Evolutionary conservation across 37 sponge, comb jelly and placozoan genomes (phyloP).

Genomic region (Amphimedon queenslandica): DNA sequence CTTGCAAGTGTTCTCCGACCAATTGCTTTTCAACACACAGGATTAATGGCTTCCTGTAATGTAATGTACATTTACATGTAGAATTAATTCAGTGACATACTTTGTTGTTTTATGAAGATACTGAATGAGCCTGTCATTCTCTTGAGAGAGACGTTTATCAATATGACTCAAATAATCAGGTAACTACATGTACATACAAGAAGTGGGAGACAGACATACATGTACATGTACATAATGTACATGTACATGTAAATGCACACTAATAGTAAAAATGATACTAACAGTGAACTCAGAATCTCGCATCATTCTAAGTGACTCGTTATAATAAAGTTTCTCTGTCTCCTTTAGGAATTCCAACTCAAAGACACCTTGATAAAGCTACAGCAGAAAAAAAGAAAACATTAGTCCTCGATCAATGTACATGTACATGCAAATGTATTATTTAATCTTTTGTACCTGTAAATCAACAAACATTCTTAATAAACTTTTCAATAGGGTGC

Average conservation of each 20-base stretch:
- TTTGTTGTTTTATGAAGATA: conserved; percentile 84
- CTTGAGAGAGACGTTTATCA: conserved; percentile 71
- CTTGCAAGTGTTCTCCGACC: conserved; percentile 57
- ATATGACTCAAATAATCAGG: conserved; percentile 89
- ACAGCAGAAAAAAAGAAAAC: no score
- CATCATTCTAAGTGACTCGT: conserved; percentile 62
- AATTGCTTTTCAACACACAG: conserved; percentile 86
- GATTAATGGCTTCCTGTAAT: conserved; percentile 59
- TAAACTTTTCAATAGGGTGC: conserved; percentile 69
- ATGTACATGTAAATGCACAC: no score
- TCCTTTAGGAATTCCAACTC: conserved; percentile 75
- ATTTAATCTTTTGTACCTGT: no score
- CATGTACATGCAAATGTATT: no score
- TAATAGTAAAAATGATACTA: no score
- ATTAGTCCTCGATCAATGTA: no score
- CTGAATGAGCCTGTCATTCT: conserved; percentile 75
- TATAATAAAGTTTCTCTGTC: conserved; percentile 65
- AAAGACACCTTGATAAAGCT: conserved; percentile 78
- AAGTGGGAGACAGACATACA: no score
- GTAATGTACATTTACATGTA: not conserved
- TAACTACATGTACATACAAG: conserved; percentile 31
- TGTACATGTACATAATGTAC: no score
- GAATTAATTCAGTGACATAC: conserved; percentile 14
- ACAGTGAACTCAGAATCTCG: conserved; percentile 72
- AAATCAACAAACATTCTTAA: conserved; percentile 86